Evolutionary conservation across 2,113 vertebrate genomes (phyloP).

Genomic region (Cettia cetti): DNA sequence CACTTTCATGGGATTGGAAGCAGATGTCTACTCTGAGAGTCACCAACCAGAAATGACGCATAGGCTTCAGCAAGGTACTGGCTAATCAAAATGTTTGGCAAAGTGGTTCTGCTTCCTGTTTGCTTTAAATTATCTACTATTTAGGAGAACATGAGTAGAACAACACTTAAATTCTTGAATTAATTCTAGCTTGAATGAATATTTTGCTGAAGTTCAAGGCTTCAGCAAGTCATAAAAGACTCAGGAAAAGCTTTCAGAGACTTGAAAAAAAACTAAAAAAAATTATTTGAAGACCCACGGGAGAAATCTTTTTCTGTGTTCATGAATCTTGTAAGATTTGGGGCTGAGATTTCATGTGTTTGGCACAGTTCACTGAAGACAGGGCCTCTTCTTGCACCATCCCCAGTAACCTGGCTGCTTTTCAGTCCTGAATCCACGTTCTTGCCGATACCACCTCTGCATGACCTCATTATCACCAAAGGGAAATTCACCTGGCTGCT

Average conservation of each 20-base stretch:
- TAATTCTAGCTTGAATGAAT: neutral
- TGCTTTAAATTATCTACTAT: neutral
- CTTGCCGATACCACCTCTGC: neutral
- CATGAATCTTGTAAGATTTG: neutral
- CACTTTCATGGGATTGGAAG: neutral
- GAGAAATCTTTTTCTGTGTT: neutral
- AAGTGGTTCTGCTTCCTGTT: neutral
- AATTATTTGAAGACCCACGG: neutral
- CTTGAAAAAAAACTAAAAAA: neutral
- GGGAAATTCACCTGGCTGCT: neutral
- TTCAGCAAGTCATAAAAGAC: neutral
- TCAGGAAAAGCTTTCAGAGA: neutral
- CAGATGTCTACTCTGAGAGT: neutral
- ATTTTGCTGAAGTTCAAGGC: neutral
- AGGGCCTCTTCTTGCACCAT: neutral
- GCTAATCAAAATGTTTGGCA: neutral
- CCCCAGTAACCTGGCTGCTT: neutral
- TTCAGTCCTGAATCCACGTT: neutral
- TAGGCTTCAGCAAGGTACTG: neutral
- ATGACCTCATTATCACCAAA: neutral
- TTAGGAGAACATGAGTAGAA: neutral
- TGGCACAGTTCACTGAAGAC: neutral
- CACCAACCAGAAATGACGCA: neutral
- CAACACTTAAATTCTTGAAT: neutral
- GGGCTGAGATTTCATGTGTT: neutral